These are phyloP conservation scores for Stictonetta naevosa DNA, from an alignment of 2,113 vertebrate species.

Conservation along the genomic window DNA sequence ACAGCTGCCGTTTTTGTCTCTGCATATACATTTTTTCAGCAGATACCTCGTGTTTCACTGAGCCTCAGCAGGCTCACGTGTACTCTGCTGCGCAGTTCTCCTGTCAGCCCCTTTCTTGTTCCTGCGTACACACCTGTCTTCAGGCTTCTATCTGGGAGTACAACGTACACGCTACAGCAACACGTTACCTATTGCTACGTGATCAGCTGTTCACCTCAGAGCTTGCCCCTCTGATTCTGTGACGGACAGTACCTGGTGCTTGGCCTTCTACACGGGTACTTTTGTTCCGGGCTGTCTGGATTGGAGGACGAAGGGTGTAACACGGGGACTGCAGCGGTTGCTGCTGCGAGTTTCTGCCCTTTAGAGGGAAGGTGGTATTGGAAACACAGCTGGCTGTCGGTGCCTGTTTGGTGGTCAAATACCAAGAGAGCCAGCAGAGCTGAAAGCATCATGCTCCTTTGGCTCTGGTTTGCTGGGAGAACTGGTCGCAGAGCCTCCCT, in stretches of 20 bases:
- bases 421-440: fast-evolving
- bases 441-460: fast-evolving
- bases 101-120: neutral
- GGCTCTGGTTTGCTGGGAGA: fast-evolving
- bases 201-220: neutral
- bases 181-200: fast-evolving
- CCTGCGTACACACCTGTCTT: no score
- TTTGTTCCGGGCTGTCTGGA: fast-evolving
- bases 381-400: neutral
- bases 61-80: neutral
- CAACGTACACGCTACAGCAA: fast-evolving
- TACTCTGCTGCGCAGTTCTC: fast-evolving
- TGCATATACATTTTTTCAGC: neutral
- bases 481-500: neutral
- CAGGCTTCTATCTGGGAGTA: neutral
- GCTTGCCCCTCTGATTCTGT: neutral
- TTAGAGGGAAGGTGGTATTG: fast-evolving
- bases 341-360: neutral
- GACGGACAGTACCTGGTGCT: fast-evolving
- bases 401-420: neutral
- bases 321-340: neutral
- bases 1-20: fast-evolving
- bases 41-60: fast-evolving
- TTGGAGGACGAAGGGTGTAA: fast-evolving
- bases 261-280: neutral